Conservation (phyloP, 2,888 invertebrate species). For the Drosophila neonasuta region DNA sequence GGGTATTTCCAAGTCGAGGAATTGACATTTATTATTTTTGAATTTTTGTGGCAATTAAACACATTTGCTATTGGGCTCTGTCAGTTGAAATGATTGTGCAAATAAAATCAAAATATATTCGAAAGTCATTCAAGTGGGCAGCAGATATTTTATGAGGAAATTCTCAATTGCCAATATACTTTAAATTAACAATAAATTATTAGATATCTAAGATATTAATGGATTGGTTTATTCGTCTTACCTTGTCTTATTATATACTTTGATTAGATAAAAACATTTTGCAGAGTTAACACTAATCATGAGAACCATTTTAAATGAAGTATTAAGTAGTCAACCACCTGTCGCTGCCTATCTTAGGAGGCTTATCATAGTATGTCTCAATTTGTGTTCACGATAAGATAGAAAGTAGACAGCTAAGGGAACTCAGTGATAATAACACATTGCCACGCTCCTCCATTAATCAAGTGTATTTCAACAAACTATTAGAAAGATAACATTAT, state of each 20-base stretch:
- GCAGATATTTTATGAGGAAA: conserved; percentile 13
- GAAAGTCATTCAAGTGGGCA: conserved; percentile 30
- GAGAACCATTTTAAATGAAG: neutral
- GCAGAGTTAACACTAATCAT: neutral
- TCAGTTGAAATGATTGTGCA: conserved; percentile 18
- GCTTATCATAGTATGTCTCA: neutral
- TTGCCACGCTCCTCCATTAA: neutral
- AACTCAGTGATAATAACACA: no score
- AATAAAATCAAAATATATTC: conserved; percentile 33
- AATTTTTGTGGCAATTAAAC: conserved; percentile 39
- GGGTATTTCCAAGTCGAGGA: neutral
- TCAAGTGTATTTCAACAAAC: no score
- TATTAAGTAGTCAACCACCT: neutral
- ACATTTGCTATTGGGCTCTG: conserved; percentile 27
- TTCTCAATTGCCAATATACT: conserved; percentile 2
- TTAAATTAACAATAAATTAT: neutral
- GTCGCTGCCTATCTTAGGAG: neutral
- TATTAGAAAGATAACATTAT: neutral
- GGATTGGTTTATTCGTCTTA: no score
- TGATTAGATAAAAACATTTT: no score
- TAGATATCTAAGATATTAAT: no score
- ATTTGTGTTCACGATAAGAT: no score
- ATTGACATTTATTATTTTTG: neutral
- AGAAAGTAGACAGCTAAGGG: no score
- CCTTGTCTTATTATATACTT: no score